Conservation (phyloP, 2,797 vertebrate species). For the Chelidonichthys spinosus region DNA sequence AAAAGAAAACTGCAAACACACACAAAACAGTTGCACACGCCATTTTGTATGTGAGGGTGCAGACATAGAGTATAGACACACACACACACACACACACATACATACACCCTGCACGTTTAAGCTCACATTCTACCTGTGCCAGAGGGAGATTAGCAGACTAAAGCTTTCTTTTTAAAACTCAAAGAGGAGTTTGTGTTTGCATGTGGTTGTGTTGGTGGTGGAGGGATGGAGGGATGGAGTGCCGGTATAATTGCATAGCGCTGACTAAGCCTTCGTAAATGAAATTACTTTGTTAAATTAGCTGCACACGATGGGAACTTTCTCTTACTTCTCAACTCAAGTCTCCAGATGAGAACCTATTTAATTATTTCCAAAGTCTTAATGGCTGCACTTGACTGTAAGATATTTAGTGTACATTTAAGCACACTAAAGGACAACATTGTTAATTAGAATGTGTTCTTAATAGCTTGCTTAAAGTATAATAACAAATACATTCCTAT, state of each 20-base stretch:
- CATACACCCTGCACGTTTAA: conserved; percentile 40
- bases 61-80: conserved; percentile 5
- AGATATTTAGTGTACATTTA: not conserved
- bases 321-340: conserved; percentile 4
- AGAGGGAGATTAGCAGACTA: conserved; percentile 75
- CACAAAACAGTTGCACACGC: not conserved
- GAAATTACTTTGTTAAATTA: conserved; percentile 14
- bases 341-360: not conserved
- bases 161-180: conserved; percentile 72
- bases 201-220: conserved; percentile 20
- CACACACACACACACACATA: conserved; percentile 3
- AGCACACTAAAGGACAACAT: not conserved
- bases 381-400: not conserved
- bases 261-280: not conserved
- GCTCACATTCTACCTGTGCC: conserved; percentile 57
- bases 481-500: not conserved
- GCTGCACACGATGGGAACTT: not conserved
- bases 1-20: not conserved
- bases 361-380: not conserved
- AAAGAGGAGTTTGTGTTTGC: conserved; percentile 19
- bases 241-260: conserved; percentile 9
- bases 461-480: not conserved
- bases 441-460: not conserved
- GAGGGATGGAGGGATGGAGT: conserved; percentile 6
- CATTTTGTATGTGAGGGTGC: conserved; percentile 15